Base-by-base conservation (phyloP, 2,888 invertebrate species). In the Cephus pulcher region DNA sequence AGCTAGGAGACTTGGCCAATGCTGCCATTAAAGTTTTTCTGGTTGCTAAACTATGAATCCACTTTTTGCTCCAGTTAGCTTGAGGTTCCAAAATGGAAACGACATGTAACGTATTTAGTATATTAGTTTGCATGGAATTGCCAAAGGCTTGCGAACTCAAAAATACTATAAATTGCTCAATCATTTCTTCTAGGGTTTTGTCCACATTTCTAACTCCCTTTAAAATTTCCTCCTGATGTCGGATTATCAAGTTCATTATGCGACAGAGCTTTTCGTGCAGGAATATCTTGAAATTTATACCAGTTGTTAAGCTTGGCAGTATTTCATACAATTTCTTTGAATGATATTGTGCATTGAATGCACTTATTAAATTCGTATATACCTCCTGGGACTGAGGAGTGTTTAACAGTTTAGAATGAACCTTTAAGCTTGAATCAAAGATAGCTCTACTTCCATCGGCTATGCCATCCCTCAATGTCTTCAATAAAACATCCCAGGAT, bases 241-340 rank as follows among this genome's bases (percentile, higher is more conserved):
- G 83, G 11, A 91, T 77, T 32, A 90, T 84, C 69, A 91, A 71
- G 76, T 87, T 78, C 84, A 89, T 87, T 33, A 91, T 82, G 12
- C 90, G 85, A 74, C 90, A 85, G 3, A 91, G 77, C 81, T 89
- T 91, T 77, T 91, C 91, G 73, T 91, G 91, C 0, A 88, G 75
- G 69, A 90, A 89, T 73, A 90, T 85, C 80, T 90, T 91, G 79
- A 90, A 91, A 80, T 91, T 91, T 33, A 91, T 86, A 3, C 91
- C 91, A 30, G 87, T 87, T 3, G 84, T 84, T 0, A 89, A 79
- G 34, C 88, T 90, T 3, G 90, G 91, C 34, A 90, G 80, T 11
- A 84, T 81, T 30, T 91, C 89, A 35, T 82, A 82, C 3, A 86
- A 77, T 69, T 87, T 88, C 69, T 84, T 85, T 0, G 87, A 86